Conservation (phyloP, 2,797 vertebrate species). For the Ctenopoma kingsleyae region DNA sequence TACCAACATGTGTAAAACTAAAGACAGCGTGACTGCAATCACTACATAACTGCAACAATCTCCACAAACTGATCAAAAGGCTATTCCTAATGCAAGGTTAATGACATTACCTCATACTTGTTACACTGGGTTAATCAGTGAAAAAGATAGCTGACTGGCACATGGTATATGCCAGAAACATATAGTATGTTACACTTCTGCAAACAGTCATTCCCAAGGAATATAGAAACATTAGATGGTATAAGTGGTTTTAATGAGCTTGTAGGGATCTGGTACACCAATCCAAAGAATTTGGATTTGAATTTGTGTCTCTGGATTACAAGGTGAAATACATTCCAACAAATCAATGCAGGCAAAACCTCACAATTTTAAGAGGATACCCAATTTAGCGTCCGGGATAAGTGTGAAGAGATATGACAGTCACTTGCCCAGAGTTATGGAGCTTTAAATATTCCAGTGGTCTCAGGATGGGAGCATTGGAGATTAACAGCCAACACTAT, state of each 20-base stretch:
- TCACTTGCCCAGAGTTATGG: conserved; percentile 29
- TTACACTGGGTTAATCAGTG: conserved; percentile 27
- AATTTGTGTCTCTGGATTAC: conserved; percentile 8
- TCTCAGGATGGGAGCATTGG: conserved; percentile 38
- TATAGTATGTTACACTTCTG: conserved; percentile 1
- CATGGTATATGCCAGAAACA: conserved; percentile 16
- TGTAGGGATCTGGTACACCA: conserved; percentile 16
- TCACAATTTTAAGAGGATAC: neutral
- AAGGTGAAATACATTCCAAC: conserved; percentile 1
- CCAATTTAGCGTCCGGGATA: conserved; percentile 20
- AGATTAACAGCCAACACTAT: conserved; percentile 40
- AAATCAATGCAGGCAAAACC: conserved; percentile 19
- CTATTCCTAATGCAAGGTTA: conserved; percentile 20
- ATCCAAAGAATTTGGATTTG: conserved; percentile 2
- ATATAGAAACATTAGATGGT: conserved; percentile 42
- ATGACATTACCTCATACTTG: conserved; percentile 12
- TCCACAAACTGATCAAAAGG: conserved; percentile 11
- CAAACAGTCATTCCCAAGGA: conserved; percentile 28
- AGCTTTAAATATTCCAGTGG: conserved; percentile 57
- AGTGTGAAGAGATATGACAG: conserved; percentile 22
- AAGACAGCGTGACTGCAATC: neutral
- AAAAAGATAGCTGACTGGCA: neutral
- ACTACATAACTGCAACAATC: conserved; percentile 17
- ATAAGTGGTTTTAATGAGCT: conserved; percentile 29
- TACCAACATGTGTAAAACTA: neutral